phyloP scores from a whole-genome alignment of 2,888 invertebrate genomes.

The Drosophila nr. perissopoda region DNA sequence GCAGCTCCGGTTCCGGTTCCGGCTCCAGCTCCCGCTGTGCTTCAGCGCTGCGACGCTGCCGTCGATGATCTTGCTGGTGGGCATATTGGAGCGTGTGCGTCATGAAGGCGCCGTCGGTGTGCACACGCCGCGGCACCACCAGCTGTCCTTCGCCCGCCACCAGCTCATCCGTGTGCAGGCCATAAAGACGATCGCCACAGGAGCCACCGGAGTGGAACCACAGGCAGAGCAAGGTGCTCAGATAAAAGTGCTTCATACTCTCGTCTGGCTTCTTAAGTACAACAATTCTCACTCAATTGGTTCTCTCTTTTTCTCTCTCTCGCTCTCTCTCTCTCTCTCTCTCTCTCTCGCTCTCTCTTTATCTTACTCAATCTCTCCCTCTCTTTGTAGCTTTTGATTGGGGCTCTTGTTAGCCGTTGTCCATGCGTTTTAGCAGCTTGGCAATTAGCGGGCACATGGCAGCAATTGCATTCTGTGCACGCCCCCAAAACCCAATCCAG shows the following conservation, averaged over 20 bases:
- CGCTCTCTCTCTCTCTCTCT: not conserved
- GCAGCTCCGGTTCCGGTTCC: constrained; percentile 47
- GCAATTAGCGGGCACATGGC: constrained; percentile 65
- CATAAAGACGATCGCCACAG: constrained; percentile 54
- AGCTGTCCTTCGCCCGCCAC: constrained; percentile 75
- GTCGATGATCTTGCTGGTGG: constrained; percentile 75
- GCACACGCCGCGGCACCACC: constrained; percentile 83
- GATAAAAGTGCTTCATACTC: constrained; percentile 46
- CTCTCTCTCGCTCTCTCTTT: not conserved
- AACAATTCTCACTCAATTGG: not conserved
- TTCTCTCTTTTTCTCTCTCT: constrained; percentile 2
- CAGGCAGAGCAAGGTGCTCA: constrained; percentile 67
- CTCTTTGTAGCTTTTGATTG: not conserved
- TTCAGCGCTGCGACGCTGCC: constrained; percentile 60
- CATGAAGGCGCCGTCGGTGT: constrained; percentile 81
- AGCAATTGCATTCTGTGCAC: constrained; percentile 67
- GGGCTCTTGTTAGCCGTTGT: constrained; percentile 63
- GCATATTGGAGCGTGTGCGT: constrained; percentile 82
- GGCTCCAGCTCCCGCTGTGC: constrained; percentile 10
- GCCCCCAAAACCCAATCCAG: constrained; percentile 25
- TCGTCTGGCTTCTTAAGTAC: constrained; percentile 7
- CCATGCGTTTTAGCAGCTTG: constrained; percentile 71
- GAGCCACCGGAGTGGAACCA: constrained; percentile 57
- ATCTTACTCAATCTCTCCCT: constrained; percentile 5
- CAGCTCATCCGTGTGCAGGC: constrained; percentile 82